Evolutionary conservation across 2,888 invertebrate species (phyloP), one percentile per base, ranked within the genome.

Genomic region (Polyploca ridens): DNA sequence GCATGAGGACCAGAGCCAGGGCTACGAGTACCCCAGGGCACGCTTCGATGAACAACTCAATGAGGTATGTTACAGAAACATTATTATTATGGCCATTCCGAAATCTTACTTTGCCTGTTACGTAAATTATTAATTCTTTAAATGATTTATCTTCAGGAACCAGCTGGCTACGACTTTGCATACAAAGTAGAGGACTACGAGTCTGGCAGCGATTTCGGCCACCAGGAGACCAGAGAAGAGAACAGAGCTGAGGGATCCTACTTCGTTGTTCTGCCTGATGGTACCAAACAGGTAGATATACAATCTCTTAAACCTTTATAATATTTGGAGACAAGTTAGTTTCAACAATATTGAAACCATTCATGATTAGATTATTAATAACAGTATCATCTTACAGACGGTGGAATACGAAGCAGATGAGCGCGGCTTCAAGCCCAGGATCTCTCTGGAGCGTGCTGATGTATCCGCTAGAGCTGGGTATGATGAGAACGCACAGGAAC

Each of bases 131-230:
- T 19, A 4, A 33, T 1, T 14, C 7, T 49, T 16, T 49, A 5
- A n/a, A 14, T 49, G 0, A 7, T 16, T 16, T 7, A 4, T 14
- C 1, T 62, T 1, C 70, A 95, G 89, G 95, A 94, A 65, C 95
- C 95, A 65, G 95, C 95, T 57, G 95, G 94, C 81, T 95, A 95
- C 79, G 94, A 95, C 73, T 95, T 95, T 83, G 90, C 94, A 69
- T 95, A 95, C 61, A 19, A 38, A 41, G 61, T 61, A n/a, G 41
- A 61, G 6, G 61, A 61, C 27, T 41, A 38, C 13, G 61, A 11
- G 70, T 91, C 90, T 13, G 94, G 93, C 67, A 91, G 92, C 65
- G 94, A 94, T 72, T 95, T 95, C 71, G 95, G 95, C 11, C 95
- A 95, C 73, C 87, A 90, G 83, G 95, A 95, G 81, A 85, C 89